These are phyloP conservation scores for Apaloderma vittatum DNA, from an alignment of 2,113 vertebrate genomes.

Conservation along the genomic window DNA sequence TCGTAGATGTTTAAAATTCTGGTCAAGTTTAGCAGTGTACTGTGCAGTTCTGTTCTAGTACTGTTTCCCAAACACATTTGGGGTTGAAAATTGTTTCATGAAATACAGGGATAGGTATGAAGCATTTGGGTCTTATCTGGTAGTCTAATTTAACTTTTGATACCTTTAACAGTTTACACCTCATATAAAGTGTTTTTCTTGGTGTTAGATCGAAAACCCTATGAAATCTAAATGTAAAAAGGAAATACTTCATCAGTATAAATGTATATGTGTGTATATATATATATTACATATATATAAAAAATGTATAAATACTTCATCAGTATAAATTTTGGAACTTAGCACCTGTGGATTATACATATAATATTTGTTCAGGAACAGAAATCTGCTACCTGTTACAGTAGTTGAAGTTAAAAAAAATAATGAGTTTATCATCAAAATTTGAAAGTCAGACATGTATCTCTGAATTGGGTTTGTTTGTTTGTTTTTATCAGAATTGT, in stretches of 20 bases:
- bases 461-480: neutral
- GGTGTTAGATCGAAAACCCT: neutral
- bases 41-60: neutral
- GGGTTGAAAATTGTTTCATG: neutral
- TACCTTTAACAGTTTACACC: neutral
- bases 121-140: neutral
- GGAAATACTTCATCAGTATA: neutral
- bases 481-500: neutral
- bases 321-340: neutral
- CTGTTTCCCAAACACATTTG: neutral
- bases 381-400: neutral
- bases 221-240: neutral
- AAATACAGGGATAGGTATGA: neutral
- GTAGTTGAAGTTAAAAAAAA: neutral
- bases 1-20: neutral
- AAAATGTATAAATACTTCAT: neutral
- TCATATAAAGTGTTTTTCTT: neutral
- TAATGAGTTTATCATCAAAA: neutral
- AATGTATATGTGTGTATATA: too few relatives aligned
- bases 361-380: neutral
- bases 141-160: neutral
- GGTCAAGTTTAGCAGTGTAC: neutral
- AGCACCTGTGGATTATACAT: neutral
- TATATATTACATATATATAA: too few relatives aligned
- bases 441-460: neutral